Base-by-base conservation (phyloP, 2,113 vertebrate genomes). In the Nanorana parkeri region DNA sequence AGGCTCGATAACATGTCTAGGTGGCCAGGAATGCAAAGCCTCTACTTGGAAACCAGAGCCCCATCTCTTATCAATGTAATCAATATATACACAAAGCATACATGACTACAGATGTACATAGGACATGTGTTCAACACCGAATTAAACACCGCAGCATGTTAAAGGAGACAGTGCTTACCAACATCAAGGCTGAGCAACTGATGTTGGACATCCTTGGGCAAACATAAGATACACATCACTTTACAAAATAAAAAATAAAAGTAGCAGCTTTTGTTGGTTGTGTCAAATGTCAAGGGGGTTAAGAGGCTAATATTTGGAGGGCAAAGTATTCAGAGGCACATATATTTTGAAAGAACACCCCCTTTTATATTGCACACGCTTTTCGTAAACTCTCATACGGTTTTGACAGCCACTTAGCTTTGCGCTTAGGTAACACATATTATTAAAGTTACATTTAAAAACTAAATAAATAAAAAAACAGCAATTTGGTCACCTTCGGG, bases 401-500 rank as follows among this genome's bases (percentile, higher is more conserved):
- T 51, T 52, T 63, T 47, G 61, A n/a, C 41, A 17, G 47, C 56
- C 52, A 56, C 52, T 2, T 26, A 36, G 54, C 55, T 8, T 68
- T 3, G 56, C 54, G 3, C 16, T 54, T 20, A 60, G 36, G 65
- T 72, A 54, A 81, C 16, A 80, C 56, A 66, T 26, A 56, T 16
- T 10, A 17, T 73, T 29, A 73, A 73, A 80, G 68, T 23, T 17
- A 60, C 17, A 60, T 17, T 17, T 23, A 56, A 24, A 75, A 61
- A 75, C 16, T 32, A 75, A 29, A 73, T 15, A 21, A 21, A 36
- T 32, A 23, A 68, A 23, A 68, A 67, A 66, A 58, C 41, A 81
- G 79, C 20, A 74, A 52, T 66, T 56, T 81, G 78, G 67, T 80
- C 78, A 61, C 47, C 69, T 75, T 52, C 69, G 21, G 58, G 52